Base-by-base conservation (phyloP, 1,140 invertebrate species). In the Listronotus bonariensis region DNA sequence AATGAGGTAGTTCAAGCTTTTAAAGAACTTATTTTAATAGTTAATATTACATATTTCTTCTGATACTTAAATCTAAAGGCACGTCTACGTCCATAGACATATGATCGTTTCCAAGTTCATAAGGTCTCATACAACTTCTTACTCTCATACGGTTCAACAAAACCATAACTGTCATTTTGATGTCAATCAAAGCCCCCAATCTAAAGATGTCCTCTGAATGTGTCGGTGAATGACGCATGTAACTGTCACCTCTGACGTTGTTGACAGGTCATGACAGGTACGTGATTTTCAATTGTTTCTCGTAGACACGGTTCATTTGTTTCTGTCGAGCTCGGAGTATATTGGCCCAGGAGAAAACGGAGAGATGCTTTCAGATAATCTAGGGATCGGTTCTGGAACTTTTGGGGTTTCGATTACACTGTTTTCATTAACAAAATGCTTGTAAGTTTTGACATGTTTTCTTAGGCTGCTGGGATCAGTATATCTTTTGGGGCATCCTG, bases 401-500 rank as follows among this genome's bases (percentile, higher is more conserved):
- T 38, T 38, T 46, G 18, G n/a, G 12, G 31, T 15, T 11, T 45
- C 51, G 20, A 10, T 14, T 4, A 15, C 34, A 38, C 6, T n/a
- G 26, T 55, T 69, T 55, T 82, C 81, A 70, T 80, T 80, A 12
- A 81, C 79, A 64, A 86, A 87, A 75, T 93, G 91, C 64, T 91
- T 88, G 76, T 92, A 92, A 0, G 91, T 93, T 75, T 92, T 92
- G 0, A 92, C 89, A 74, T 95, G 93, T 74, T 95, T 95, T 34
- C 93, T 79, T 9, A 95, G 79, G 6, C 92, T 94, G 38, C 92
- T 93, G 8, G 92, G 92, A 74, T 95, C 92, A 0, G 92, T 95
- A 81, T 95, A 95, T 8, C 90, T 83, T 75, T 95, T 95, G 36
- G 86, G 87, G 76, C 92, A 95, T 3, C 92, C 92, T 0, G 88